Evolutionary conservation across 2,888 invertebrate genomes (phyloP), one percentile per base, ranked within the genome.

Genomic region (Idaea aversata): DNA sequence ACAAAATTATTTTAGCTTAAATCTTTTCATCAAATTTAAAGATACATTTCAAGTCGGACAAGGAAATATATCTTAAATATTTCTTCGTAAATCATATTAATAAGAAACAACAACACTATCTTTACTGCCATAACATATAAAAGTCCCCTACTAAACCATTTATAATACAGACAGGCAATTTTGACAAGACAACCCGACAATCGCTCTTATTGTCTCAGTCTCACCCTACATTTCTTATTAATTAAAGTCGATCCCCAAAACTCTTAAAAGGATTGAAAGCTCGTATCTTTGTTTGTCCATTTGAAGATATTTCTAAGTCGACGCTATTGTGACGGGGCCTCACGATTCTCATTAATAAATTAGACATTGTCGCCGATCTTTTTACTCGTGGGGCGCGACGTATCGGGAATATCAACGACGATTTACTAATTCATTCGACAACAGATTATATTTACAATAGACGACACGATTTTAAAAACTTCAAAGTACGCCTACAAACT

Each of bases 351-450:
- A 91, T 91, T 89, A 89, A 91, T 91, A 91, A 90, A 90, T 90
- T 90, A 88, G 82, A 77, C 80, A 76, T 85, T 81, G 83, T 80
- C 79, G 78, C 77, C 75, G 76, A 77, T 82, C 84, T 91, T 91
- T 91, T 91, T 89, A 83, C 77, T 81, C 77, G 71, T 73, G 79
- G 72, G 82, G 76, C 77, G 78, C 78, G 84, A 82, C 85, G 77
- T 80, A 77, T 78, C 69, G 83, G 83, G 89, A 91, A 91, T 90
- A 89, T 88, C 88, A 84, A 87, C 82, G 87, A 80, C 86, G 85
- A 88, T 89, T 91, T 82, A 88, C 88, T 90, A 89, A 91, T 91
- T 88, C 86, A 88, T 88, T 90, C 83, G 89, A 87, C 88, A 86
- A 84, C 71, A 70, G 67, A 61, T 63, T 59, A 16, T 64, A 62